Conservation (phyloP, 2,113 vertebrate species). For the Hippocampus guttulatus region DNA sequence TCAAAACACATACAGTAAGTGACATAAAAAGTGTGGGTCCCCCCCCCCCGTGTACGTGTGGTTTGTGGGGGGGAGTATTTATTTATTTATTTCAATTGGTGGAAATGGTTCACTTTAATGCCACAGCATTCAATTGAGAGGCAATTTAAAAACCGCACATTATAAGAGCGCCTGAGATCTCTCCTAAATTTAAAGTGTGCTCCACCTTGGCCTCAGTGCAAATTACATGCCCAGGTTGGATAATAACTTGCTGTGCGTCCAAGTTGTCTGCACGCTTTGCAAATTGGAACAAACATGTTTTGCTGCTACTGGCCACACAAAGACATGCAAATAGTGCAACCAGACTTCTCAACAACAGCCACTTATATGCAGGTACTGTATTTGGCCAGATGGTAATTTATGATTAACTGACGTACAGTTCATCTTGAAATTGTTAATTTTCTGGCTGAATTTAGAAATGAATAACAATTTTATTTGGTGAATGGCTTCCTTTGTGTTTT, state of each 20-base stretch:
- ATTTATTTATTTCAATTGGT: not conserved
- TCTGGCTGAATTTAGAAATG: not conserved
- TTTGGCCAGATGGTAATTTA: not conserved
- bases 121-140: not conserved
- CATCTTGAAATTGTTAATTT: not conserved
- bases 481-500: not conserved
- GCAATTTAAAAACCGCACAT: not conserved
- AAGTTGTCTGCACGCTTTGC: slow-evolving; percentile 23
- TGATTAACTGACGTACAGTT: not conserved
- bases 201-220: slow-evolving; percentile 29
- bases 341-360: not conserved
- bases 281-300: slow-evolving; percentile 53
- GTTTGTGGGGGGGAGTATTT: too few species aligned
- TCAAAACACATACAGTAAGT: not conserved
- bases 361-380: not conserved
- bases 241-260: slow-evolving; percentile 40
- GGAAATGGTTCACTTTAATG: not conserved
- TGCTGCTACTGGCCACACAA: slow-evolving; percentile 21
- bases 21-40: too few species aligned
- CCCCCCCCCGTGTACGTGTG: too few species aligned
- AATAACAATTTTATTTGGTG: not conserved
- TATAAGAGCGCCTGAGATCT: not conserved
- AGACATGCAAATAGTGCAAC: not conserved
- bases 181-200: slow-evolving; percentile 4
- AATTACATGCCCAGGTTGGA: slow-evolving; percentile 39